These are phyloP conservation scores for Eremophila alpestris DNA, from an alignment of 2,797 vertebrate species.

Conservation along the genomic window DNA sequence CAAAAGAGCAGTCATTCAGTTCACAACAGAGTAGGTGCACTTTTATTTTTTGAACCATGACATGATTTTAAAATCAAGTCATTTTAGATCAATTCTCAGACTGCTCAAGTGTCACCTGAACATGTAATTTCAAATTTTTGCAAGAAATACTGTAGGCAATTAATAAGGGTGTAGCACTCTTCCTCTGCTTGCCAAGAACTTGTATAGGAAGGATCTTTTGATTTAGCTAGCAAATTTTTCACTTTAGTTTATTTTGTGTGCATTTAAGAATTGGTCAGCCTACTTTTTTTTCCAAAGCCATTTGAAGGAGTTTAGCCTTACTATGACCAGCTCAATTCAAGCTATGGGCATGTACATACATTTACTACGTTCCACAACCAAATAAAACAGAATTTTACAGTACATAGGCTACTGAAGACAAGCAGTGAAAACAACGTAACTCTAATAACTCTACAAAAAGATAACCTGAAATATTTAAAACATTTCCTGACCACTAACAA, in stretches of 20 bases:
- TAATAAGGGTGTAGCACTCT: background rate
- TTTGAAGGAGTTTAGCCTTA: background rate
- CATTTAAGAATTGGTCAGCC: background rate
- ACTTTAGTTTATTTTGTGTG: background rate
- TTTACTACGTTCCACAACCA: background rate
- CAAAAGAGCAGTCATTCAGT: background rate
- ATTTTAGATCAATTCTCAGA: background rate
- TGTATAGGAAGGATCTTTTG: background rate
- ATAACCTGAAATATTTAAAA: conserved; percentile 10
- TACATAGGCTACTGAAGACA: conserved; percentile 38
- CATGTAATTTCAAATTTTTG: background rate
- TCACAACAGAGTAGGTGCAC: background rate
- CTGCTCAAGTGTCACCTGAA: background rate
- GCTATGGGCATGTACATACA: background rate
- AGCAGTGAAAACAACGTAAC: conserved; percentile 21
- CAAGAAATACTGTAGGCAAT: background rate
- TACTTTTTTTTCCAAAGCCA: background rate
- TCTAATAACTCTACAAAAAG: conserved; percentile 11
- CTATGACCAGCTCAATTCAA: background rate
- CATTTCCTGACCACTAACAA: background rate
- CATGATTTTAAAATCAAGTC: background rate
- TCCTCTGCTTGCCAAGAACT: background rate
- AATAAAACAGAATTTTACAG: conserved; percentile 29
- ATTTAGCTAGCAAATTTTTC: background rate
- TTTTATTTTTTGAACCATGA: background rate